A percentile compares a stretch with the other conserved stretches of the same genome.
Conservation (phyloP, 2,113 vertebrate species). For the Osmerus mordax region DNA sequence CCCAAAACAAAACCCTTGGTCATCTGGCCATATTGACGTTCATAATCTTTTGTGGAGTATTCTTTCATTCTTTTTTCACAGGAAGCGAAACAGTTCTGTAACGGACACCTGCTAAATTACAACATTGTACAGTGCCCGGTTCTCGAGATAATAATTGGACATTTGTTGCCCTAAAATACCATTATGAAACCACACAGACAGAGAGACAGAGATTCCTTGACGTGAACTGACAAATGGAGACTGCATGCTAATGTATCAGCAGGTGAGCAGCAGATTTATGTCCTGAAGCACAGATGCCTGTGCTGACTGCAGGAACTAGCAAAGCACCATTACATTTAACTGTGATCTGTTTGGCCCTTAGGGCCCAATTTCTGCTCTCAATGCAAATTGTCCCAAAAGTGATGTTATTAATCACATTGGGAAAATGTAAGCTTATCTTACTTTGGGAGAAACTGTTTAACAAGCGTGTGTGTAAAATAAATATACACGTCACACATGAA, state of each 20-base stretch:
- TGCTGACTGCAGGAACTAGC: constrained; percentile 21
- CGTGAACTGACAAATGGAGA: constrained; percentile 7
- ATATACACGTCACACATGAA: no score
- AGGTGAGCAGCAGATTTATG: neutral
- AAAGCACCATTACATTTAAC: constrained; percentile 39
- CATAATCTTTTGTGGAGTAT: no score
- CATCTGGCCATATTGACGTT: no score
- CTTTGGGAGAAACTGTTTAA: no score
- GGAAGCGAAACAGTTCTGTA: no score
- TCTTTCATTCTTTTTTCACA: no score
- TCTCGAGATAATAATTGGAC: neutral
- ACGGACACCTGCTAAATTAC: no score
- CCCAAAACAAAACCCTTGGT: no score
- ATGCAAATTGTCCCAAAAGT: constrained; percentile 43
- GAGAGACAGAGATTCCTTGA: no score
- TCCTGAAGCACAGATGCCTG: constrained; percentile 12
- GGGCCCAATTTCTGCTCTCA: constrained; percentile 46
- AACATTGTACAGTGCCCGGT: neutral
- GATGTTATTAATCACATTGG: constrained; percentile 17
- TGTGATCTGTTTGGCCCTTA: constrained; percentile 27
- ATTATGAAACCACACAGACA: no score
- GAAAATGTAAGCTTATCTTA: neutral
- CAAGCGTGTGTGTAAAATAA: no score
- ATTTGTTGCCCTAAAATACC: no score
- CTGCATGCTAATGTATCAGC: constrained; percentile 4